Evolutionary conservation across 2,113 vertebrate species (phyloP), one percentile per base, ranked within the genome.

Genomic region (Platysternon megacephalum): DNA sequence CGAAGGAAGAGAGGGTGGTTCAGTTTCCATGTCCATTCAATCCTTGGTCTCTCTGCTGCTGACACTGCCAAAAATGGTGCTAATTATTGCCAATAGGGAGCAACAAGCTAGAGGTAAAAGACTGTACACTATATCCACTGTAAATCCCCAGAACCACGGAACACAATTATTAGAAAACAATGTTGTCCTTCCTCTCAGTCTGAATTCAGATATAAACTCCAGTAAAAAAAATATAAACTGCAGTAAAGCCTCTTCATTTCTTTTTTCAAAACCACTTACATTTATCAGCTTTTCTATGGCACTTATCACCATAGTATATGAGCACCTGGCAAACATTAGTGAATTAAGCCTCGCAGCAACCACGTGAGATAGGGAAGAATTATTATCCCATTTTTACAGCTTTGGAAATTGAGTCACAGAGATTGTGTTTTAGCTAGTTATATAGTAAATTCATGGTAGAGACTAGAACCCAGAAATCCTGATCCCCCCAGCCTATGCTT

Each of bases 331-430:
- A 92, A 87, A 46, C 55, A 88, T 85, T 86, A 86, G 87, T 72
- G 51, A 92, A 42, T 28, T 86, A 49, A 81, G 56, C 65, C n/a
- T 92, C 82, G 82, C 12, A 79, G 84, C 35, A 83, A 74, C 1
- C 35, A 14, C 1, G 6, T 78, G 84, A 91, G 52, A 86, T 82
- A 88, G 91, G 79, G 94, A 96, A 94, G 17, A 92, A 94, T 52
- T 56, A 82, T 39, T 17, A 68, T 88, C 16, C 86, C 87, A 1
- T 0, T 84, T 89, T 96, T 51, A 53, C 48, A 35, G 39, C 11
- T 1, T 0, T 11, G 0, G 0, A 8, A 93, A 56, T 19, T 86
- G 5, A 93, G 42, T 39, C 68, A 76, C n/a, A 76, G 32, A n/a
- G 35, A 68, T n/a, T 61, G 6, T 4, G 17, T 68, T n/a, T 68